phyloP scores from a whole-genome alignment of 1,140 invertebrate species.

The Halyomorpha halys region DNA sequence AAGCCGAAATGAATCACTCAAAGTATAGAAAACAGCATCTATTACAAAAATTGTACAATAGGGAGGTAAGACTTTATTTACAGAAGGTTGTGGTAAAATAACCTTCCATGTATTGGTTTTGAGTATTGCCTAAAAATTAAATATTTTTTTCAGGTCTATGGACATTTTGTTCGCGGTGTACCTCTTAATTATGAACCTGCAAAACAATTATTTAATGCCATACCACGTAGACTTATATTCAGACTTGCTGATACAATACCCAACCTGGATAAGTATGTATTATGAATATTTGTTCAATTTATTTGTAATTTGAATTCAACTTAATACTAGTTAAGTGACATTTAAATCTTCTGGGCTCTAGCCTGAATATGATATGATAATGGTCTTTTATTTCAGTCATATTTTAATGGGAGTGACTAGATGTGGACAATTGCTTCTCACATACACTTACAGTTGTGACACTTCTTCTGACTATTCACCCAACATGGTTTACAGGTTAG shows the following conservation, averaged over 20 bases:
- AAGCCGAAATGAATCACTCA: constrained; percentile 7
- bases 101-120: constrained; percentile 5
- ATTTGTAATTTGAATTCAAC: neutral
- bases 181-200: constrained; percentile 23
- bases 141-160: constrained; percentile 23
- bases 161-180: constrained; percentile 22
- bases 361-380: neutral
- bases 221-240: constrained; percentile 23
- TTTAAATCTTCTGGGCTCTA: neutral
- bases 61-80: constrained; percentile 13
- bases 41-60: constrained; percentile 22
- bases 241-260: constrained; percentile 22
- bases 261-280: constrained; percentile 24
- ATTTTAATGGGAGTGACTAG: constrained; percentile 87
- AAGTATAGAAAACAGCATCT: constrained; percentile 18
- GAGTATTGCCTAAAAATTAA: neutral
- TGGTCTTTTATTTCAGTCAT: constrained; percentile 40
- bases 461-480: constrained; percentile 40
- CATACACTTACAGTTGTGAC: constrained; percentile 59
- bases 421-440: constrained; percentile 83
- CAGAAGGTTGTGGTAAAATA: neutral
- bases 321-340: neutral
- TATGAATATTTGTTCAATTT: neutral
- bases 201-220: constrained; percentile 19
- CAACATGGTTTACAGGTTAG: constrained; percentile 15